Percentiles rank a stretch among this genome's conserved stretches.
phyloP scores from a whole-genome alignment of 2,888 invertebrate species.

The Atrina japonica region DNA sequence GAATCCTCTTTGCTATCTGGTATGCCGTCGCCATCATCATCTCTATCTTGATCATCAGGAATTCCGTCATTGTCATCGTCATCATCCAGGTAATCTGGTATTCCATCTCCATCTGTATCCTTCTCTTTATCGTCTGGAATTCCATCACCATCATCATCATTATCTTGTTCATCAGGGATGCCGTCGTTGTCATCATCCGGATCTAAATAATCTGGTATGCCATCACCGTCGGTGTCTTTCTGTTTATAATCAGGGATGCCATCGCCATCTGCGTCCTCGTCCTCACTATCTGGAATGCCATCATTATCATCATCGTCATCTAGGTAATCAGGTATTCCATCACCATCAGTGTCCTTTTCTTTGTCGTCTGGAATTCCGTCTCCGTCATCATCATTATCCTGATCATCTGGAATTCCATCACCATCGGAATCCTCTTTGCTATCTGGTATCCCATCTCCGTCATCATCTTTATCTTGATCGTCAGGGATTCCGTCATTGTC shows the following conservation, averaged over 20 bases:
- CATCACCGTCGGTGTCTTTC: conserved; percentile 70
- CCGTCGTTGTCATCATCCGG: conserved; percentile 69
- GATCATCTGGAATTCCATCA: conserved; percentile 69
- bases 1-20: conserved; percentile 67
- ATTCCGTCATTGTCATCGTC: conserved; percentile 74
- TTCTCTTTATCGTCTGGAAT: conserved; percentile 68
- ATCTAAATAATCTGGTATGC: conserved; percentile 69
- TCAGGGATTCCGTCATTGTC: conserved; percentile 72
- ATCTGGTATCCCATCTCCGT: conserved; percentile 75
- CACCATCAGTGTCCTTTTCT: conserved; percentile 72
- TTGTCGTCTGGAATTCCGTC: conserved; percentile 68
- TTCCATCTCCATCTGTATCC: conserved; percentile 70
- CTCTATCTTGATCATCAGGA: conserved; percentile 68
- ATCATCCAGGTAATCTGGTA: conserved; percentile 64
- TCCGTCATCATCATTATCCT: conserved; percentile 49
- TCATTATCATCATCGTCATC: conserved; percentile 61
- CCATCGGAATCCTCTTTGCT: conserved; percentile 65
- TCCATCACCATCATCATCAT: conserved; percentile 72
- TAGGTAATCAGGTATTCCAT: conserved; percentile 72
- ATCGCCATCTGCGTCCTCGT: conserved; percentile 72
- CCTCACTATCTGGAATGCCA: conserved; percentile 67
- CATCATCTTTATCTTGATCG: conserved; percentile 62
- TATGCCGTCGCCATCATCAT: conserved; percentile 74
- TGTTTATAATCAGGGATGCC: conserved; percentile 69
- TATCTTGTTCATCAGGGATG: conserved; percentile 58